Base-by-base conservation (phyloP, 2,888 invertebrate genomes). In the Meiosimyza platycephala region DNA sequence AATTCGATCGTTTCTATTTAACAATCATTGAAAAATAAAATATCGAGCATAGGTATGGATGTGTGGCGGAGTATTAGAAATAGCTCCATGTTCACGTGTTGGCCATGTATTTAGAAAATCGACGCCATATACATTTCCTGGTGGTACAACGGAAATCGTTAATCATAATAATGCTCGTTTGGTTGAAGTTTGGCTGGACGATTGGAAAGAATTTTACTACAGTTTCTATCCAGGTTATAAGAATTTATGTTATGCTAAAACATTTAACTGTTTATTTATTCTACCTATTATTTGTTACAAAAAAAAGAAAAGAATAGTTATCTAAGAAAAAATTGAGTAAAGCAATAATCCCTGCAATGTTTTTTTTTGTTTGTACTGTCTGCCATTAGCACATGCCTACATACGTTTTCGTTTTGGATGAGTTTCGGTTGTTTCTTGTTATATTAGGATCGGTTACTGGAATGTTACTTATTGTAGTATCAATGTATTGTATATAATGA, bases 131-230 rank as follows among this genome's bases (percentile, higher is more conserved):
- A 95, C 96, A 82, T 98, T 99, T 92, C 99, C 99, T 72, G 99
- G 98, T 82, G 99, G 98, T 85, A 96, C 96, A 82, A 95, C 95
- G 89, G 94, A 94, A 85, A 96, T 98, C 86, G 98, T 99, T 89
- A 97, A 98, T 91, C 96, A 97, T 90, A 99, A 99, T 93, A 97
- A 98, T 90, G 97, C 97, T 87, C 92, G 99, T 82, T 94, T 98
- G 85, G 98, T 97, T 79, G 97, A 98, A 89, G 99, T 99, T 83
- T 99, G 99, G 99, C 93, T 99, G 89, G 99, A 99, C 90, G 96
- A 98, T 86, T 98, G 98, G 95, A 96, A 96, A 92, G 94, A 95
- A 88, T 97, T 98, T 93, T 97, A 96, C 94, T 97, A 96, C 94
- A 95, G 95, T 90, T 96, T 97, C 91, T 97, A 97, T 91, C 97